Base-by-base conservation (phyloP, 35 echinoderm and acorn worm species). In the Chiridota heheva region DNA sequence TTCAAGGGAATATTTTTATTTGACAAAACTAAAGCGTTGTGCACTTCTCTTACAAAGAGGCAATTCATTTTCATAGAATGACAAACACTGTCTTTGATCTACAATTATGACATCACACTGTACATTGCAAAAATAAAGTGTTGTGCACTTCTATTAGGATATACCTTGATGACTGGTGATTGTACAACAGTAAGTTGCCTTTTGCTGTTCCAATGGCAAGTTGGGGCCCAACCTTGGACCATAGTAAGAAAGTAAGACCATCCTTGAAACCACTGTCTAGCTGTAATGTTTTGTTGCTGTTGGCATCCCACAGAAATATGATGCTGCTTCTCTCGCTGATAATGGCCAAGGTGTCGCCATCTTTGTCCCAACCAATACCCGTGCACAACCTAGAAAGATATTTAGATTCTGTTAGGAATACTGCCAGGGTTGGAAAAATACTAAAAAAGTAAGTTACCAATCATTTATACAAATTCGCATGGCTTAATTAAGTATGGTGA, bases 261-360 rank as follows among this genome's bases (percentile, higher is more conserved):
- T 98, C 95, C 47, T 98, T 98, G 65, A 98, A 91, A 20, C 95
- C 95, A 81, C 95, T 98, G 70, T 97, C 95, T n/a, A 98, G 72
- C 68, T 98, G 95, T 24, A 64, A 83, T 5, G 85, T 91, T 10
- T 85, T 67, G 60, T 92, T 84, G 46, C 73, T 91, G 73, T 98
- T 98, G 20, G 88, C 95, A 71, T 98, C 95, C 95, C 95, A 98
- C 12, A 98, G 89, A 22, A 98, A 91, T 33, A 98, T 85, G 2
- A 91, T 80, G 25, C 85, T 81, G 58, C 89, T 98, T 7, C 83
- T 73, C 60, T 98, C 95, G 89, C 89, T 88, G 32, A 98, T 86
- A 33, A 98, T 86, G 30, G 95, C 95, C 25, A 98, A 68, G 0
- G 89, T 92, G 48, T 98, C 95, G 1, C 95, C 95, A 81, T 98